Percentiles rank a stretch among this genome's conserved stretches.
Conservation (phyloP, 2,797 vertebrate species). For the Sebastes steindachneri region DNA sequence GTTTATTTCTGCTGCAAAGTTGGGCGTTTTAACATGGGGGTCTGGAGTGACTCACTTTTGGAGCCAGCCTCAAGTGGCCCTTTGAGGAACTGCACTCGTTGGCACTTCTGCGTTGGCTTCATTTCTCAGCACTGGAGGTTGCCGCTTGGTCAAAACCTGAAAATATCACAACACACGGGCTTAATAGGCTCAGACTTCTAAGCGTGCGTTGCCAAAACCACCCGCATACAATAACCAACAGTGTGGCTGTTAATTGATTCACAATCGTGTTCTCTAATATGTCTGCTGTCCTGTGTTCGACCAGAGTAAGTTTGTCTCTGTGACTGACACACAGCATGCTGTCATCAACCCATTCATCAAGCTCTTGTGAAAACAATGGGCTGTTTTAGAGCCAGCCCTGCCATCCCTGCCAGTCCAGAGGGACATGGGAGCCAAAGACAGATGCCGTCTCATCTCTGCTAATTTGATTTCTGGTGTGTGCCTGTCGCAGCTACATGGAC, state of each 20-base stretch:
- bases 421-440: constrained; percentile 70
- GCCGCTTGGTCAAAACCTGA: background rate
- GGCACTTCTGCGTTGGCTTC: background rate
- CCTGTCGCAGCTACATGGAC: constrained; percentile 63
- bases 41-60: no score
- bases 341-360: constrained; percentile 67
- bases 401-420: constrained; percentile 63
- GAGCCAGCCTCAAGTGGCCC: background rate
- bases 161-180: background rate
- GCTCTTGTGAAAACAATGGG: constrained; percentile 64
- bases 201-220: background rate
- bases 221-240: constrained; percentile 12
- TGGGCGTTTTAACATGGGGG: no score
- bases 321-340: constrained; percentile 57
- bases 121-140: background rate
- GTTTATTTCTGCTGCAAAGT: no score
- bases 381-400: constrained; percentile 55
- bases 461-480: constrained; percentile 79
- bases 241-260: constrained; percentile 59
- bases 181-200: background rate
- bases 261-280: constrained; percentile 52
- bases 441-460: constrained; percentile 76
- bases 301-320: constrained; percentile 53
- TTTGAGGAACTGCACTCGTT: background rate
- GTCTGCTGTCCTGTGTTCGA: constrained; percentile 48